A percentile compares a stretch with the other conserved stretches of the same genome.
These are phyloP conservation scores for Schlechtendalia chinensis DNA, from an alignment of 1,140 invertebrate genomes.

Conservation along the genomic window DNA sequence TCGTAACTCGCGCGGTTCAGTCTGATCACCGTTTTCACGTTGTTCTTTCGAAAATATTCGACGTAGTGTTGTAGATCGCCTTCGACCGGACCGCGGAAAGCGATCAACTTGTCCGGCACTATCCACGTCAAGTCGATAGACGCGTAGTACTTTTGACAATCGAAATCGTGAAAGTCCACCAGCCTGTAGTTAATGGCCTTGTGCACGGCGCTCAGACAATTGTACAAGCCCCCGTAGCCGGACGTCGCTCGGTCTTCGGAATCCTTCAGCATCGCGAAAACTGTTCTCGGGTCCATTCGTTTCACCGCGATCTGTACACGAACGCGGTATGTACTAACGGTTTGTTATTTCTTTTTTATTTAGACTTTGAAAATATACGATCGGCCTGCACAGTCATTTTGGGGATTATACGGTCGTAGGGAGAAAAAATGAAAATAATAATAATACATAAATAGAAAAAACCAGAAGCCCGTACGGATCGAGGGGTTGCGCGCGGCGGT, in stretches of 20 bases:
- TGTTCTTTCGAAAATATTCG: conserved; percentile 82
- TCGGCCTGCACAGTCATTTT: no score
- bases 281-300: neutral
- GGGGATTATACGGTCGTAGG: no score
- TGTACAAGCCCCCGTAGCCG: neutral
- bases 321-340: no score
- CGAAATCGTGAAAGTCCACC: neutral
- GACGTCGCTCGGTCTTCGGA: neutral
- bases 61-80: conserved; percentile 65
- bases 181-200: neutral
- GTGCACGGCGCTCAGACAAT: neutral
- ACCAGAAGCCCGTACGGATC: no score
- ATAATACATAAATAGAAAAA: no score
- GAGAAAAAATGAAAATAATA: no score
- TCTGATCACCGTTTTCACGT: conserved; percentile 86
- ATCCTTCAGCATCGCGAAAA: neutral
- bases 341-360: no score
- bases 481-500: no score
- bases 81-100: neutral
- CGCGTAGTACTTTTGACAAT: neutral
- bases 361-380: no score
- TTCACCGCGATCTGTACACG: neutral
- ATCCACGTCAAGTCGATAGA: neutral
- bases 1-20: conserved; percentile 83
- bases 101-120: neutral